Evolutionary conservation across 1,140 invertebrate genomes (phyloP), one percentile per base, ranked within the genome.

Genomic region (Triops cancriformis): DNA sequence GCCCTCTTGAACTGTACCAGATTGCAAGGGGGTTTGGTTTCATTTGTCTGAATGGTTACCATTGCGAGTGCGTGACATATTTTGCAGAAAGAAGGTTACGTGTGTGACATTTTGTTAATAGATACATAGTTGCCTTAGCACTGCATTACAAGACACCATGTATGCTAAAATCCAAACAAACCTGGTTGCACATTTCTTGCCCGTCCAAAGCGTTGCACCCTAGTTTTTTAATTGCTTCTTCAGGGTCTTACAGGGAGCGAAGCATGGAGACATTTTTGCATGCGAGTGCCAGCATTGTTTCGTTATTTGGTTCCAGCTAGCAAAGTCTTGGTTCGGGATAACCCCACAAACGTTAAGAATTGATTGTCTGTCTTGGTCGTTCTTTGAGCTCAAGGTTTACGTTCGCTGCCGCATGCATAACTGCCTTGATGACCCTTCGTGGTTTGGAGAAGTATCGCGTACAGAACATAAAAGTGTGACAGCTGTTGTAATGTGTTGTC

Each of bases 91-190:
- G 51, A 23, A 64, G 23, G 51, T n/a, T 18, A 64, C 31, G 31
- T 37, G 51, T n/a, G 51, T 64, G 51, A 64, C 10, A 64, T n/a
- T 64, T 5, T 64, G 51, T 64, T 64, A 64, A 64, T 64, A 64
- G 18, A 64, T 64, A 64, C 51, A 64, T 64, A 64, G 51, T 64
- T 64, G 51, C 51, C 51, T 64, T 64, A 64, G 51, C 51, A n/a
- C 51, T 64, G 23, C 51, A 64, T 64, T 64, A 64, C 51, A 64
- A 64, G 51, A 64, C 51, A 64, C 51, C 51, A 23, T 64, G 51
- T 64, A 64, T 64, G 51, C 51, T 64, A 64, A 64, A 64, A 6
- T 14, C 51, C 10, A 64, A 64, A 9, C 10, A 64, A 64, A 64
- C 51, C 23, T 23, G 51, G 0, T 14, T 64, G 51, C 51, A 64